Evolutionary conservation across 2,797 vertebrate genomes (phyloP).

Genomic region (Galago senegalensis): DNA sequence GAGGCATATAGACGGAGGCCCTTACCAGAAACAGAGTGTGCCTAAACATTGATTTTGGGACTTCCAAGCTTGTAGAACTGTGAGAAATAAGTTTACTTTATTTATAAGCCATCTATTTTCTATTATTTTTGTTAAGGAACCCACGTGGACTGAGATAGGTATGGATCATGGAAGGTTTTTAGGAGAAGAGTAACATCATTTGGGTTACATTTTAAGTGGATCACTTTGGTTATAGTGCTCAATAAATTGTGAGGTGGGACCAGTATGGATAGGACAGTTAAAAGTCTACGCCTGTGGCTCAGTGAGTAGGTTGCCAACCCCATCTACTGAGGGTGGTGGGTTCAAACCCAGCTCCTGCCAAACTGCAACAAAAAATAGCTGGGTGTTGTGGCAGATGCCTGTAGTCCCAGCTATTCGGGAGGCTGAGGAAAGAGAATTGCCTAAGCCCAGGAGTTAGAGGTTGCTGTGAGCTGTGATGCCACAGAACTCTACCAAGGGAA

Average conservation of each 20-base stretch:
- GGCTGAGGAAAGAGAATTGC: no score
- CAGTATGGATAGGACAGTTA: background rate
- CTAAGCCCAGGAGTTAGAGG: no score
- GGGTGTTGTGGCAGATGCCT: no score
- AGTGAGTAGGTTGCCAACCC: no score
- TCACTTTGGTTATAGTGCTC: background rate
- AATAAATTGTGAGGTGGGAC: background rate
- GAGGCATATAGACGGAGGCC: background rate
- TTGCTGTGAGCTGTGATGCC: no score
- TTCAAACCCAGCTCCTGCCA: no score
- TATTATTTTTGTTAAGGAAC: background rate
- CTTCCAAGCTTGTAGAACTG: background rate
- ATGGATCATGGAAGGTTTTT: background rate
- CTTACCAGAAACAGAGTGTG: background rate
- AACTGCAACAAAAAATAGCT: no score
- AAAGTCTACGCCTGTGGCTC: background rate
- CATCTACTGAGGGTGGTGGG: no score
- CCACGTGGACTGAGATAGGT: background rate
- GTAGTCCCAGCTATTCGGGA: no score
- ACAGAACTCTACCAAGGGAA: no score
- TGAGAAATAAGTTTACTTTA: background rate
- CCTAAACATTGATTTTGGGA: background rate
- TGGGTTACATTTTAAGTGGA: background rate
- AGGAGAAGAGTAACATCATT: background rate
- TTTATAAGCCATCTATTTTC: background rate